Evolutionary conservation across 2,797 vertebrate species (phyloP), one percentile per base, ranked within the genome.

Genomic region (Remorina albescens): DNA sequence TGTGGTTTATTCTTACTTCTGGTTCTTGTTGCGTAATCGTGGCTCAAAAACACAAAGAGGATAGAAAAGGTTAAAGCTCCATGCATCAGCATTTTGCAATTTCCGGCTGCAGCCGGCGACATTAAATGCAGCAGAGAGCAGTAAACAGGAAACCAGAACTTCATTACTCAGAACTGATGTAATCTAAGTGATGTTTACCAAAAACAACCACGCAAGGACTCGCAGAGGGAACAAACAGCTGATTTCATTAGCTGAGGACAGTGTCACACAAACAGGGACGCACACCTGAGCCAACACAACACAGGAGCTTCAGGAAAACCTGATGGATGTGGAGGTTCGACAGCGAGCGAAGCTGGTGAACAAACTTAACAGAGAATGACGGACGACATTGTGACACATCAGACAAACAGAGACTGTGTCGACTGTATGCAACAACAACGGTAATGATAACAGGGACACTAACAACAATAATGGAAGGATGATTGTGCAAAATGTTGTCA

Each of bases 251-350:
- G 6, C 50, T 58, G 18, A 62, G 50, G 62, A 46, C 15, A 8
- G 62, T 58, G 55, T 59, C 55, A 56, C 28, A 69, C 51, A 55
- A 60, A 80, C 16, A 66, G 28, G 50, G 16, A 44, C 18, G 44
- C 59, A 64, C 58, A 73, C 63, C 78, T 80, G 63, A 78, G 66
- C 28, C 69, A 39, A 59, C 51, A 8, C 28, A 56, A 54, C 56
- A 32, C 57, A 41, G 25, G 63, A 46, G 56, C 62, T 18, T 44
- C n/a, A n/a, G n/a, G n/a, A n/a, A n/a, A n/a, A n/a, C n/a, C n/a
- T n/a, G n/a, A n/a, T n/a, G n/a, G n/a, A n/a, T n/a, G n/a, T n/a
- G n/a, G n/a, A n/a, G n/a, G n/a, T n/a, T n/a, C n/a, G n/a, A n/a
- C n/a, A n/a, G n/a, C n/a, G n/a, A n/a, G n/a, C n/a, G n/a, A n/a